These are phyloP conservation scores for Caretta caretta DNA, from an alignment of 2,113 vertebrate species.

Conservation along the genomic window DNA sequence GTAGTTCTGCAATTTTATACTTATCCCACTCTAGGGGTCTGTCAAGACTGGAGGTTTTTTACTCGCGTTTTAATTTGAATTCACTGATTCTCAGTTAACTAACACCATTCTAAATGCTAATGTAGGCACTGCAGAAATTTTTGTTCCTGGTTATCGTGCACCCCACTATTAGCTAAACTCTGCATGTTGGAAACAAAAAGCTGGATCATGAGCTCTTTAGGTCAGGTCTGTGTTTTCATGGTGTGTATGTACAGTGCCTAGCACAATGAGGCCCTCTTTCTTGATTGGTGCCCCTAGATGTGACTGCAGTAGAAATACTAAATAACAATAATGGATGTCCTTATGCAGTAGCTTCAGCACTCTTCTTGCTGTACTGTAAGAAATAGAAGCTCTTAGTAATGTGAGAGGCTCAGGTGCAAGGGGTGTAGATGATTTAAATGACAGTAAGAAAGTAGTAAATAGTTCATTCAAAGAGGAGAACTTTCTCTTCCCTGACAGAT, in stretches of 20 bases:
- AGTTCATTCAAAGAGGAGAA: not conserved
- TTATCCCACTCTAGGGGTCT: not conserved
- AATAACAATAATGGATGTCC: not conserved
- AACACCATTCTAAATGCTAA: not conserved
- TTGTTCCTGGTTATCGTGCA: not conserved
- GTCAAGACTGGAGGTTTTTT: not conserved
- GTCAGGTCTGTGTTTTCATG: not conserved
- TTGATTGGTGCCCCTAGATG: not conserved
- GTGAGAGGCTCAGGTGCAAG: not conserved
- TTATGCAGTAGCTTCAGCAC: not conserved
- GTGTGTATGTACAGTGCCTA: not conserved
- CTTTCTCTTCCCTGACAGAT: not conserved
- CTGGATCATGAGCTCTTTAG: not conserved
- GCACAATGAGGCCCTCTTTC: accelerated
- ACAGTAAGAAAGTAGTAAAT: not conserved
- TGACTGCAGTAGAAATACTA: not conserved
- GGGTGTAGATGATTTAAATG: not conserved
- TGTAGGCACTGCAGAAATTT: not conserved
- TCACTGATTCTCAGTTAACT: not conserved
- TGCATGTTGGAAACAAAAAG: not conserved
- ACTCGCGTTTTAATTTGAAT: not conserved
- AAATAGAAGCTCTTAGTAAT: not conserved
- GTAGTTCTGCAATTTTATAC: not conserved
- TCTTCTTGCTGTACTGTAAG: not conserved
- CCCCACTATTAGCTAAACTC: not conserved